Percentiles rank a stretch among this genome's conserved stretches.
phyloP scores from a whole-genome alignment of 2,113 vertebrate species.

The Crotalus horridus region DNA sequence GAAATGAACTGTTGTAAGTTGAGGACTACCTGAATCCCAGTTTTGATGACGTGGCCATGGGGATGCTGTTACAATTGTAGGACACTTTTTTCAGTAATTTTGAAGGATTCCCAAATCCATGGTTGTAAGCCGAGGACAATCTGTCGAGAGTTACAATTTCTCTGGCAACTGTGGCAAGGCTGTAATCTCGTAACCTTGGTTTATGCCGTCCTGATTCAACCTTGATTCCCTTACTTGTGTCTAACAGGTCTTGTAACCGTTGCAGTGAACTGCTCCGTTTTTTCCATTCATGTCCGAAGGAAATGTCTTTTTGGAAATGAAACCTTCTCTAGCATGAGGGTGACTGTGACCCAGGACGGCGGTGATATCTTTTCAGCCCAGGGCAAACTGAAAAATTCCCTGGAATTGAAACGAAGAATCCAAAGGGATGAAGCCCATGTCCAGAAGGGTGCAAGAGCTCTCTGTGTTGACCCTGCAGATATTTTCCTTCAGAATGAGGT shows the following conservation, averaged over 20 bases:
- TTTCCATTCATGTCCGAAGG: constrained; percentile 71
- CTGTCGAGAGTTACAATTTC: neutral
- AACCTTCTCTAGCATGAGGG: constrained; percentile 18
- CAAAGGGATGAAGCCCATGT: constrained; percentile 59
- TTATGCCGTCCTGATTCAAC: neutral
- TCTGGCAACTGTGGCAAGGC: neutral
- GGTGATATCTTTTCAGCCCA: constrained; percentile 39
- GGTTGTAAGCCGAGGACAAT: neutral
- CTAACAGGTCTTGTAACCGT: constrained; percentile 74
- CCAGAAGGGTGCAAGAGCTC: constrained; percentile 48
- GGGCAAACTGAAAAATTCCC: constrained; percentile 43
- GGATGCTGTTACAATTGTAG: neutral
- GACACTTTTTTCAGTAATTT: neutral
- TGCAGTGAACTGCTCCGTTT: constrained; percentile 57
- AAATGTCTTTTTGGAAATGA: constrained; percentile 50
- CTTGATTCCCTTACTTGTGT: neutral
- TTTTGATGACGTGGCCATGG: neutral
- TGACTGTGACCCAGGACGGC: constrained; percentile 55
- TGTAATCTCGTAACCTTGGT: neutral
- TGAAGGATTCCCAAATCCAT: neutral
- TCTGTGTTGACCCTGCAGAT: constrained; percentile 68
- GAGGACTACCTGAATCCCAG: neutral
- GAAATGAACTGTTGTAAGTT: too few relatives aligned
- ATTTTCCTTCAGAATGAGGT: constrained; percentile 9
- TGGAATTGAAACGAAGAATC: constrained; percentile 27